These are phyloP conservation scores for Cyanoderma ruficeps DNA, from an alignment of 2,113 vertebrate genomes.

Conservation along the genomic window DNA sequence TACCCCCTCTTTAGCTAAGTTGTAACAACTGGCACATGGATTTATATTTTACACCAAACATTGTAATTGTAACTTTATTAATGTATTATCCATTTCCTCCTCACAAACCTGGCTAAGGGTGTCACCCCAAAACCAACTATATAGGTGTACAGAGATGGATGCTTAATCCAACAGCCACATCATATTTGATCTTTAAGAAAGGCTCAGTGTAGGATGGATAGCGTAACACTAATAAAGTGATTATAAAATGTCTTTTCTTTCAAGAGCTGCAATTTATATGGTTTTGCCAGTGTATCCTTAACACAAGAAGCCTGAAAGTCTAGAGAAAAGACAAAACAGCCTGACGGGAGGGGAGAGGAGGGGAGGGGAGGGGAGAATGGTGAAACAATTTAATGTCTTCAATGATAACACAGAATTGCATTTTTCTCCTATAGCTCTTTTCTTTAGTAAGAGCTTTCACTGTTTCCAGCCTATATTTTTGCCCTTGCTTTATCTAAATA, in stretches of 20 bases:
- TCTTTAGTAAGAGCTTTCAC: background rate
- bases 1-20: background rate
- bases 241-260: background rate
- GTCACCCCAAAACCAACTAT: background rate
- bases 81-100: background rate
- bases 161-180: background rate
- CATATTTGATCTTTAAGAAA: background rate
- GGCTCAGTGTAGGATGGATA: background rate
- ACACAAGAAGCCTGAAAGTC: background rate
- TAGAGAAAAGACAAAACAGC: background rate
- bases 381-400: background rate
- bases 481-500: background rate
- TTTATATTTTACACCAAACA: slow-evolving; percentile 4
- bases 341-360: too few species aligned
- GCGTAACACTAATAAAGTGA: background rate
- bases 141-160: background rate
- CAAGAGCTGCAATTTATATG: background rate
- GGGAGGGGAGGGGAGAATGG: too few species aligned
- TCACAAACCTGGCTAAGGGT: background rate
- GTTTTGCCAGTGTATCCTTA: background rate
- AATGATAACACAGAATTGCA: rapidly evolving
- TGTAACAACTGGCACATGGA: background rate
- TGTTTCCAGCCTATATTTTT: background rate
- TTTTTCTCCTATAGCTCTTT: background rate
- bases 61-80: background rate